Evolutionary conservation across 2,888 invertebrate genomes (phyloP), one percentile per base, ranked within the genome.

Genomic region (Dendrolimus pini): DNA sequence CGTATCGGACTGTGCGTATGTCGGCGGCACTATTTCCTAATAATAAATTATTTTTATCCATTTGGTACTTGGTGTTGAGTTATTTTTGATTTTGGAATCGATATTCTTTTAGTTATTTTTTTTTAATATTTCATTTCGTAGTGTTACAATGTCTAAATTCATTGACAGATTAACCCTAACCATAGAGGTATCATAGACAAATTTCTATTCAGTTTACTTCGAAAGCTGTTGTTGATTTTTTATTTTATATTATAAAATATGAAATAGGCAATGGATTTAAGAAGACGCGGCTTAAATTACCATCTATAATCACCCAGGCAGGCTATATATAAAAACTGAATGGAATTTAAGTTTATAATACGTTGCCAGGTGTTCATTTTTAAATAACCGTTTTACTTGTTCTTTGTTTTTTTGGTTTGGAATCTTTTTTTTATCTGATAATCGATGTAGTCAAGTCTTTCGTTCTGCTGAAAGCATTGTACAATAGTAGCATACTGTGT

Each of bases 11-110:
- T 74, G 72, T 70, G 77, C 70, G 74, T 65, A 77, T 71, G 30
- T 30, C 30, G 30, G 30, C 69, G 82, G 82, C 85, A 82, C 82
- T 74, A 62, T 64, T 82, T 84, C 78, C 82, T 85, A 76, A 74
- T 72, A 72, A 78, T 83, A 76, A 85, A 86, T 83, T 80, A 78
- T 80, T 77, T 69, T 77, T 71, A 78, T 30, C 30, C 75, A 72
- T 82, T 83, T 80, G 89, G 89, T 89, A 89, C 89, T 80, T 83
- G 87, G 89, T 89, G 89, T 82, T 86, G 83, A 80, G 74, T 80
- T 78, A 76, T 70, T 76, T 77, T 79, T 75, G 68, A 72, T 79
- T 76, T 65, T 74, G 70, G 72, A 61, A 70, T 78, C 69, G 72
- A 74, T 70, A 86, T 88, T 78, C 73, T 77, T 75, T 74, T 65